phyloP scores from a whole-genome alignment of 2,113 vertebrate genomes.

The Chloroceryle aenea region DNA sequence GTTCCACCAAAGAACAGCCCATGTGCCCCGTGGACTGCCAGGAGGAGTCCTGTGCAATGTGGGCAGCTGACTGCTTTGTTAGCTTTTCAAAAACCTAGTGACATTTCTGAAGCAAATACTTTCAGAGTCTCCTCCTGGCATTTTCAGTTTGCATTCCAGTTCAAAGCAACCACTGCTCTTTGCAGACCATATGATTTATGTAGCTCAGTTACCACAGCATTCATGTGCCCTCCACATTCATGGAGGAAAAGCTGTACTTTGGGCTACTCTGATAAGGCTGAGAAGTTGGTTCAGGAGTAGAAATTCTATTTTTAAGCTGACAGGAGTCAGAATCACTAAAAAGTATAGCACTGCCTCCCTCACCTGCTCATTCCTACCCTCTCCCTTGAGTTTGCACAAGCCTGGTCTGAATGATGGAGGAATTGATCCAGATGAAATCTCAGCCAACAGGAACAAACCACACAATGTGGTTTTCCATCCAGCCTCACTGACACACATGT shows the following conservation, averaged over 20 bases:
- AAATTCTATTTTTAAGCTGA: not conserved
- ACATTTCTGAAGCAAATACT: not conserved
- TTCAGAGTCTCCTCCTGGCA: not conserved
- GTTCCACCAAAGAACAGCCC: not conserved
- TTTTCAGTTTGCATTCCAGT: not conserved
- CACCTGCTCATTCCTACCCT: not conserved
- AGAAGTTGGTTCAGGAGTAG: not conserved
- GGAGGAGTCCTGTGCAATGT: not conserved
- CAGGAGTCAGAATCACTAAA: not conserved
- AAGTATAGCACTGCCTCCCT: not conserved
- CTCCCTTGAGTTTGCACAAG: not conserved
- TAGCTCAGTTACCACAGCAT: not conserved
- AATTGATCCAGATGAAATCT: not conserved
- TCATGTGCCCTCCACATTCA: not conserved
- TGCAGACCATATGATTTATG: not conserved
- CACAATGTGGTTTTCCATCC: not conserved
- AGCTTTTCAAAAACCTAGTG: not conserved
- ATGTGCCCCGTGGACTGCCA: not conserved
- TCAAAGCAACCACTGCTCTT: not conserved
- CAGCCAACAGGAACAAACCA: not conserved
- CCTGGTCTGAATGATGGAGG: not conserved
- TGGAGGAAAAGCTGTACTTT: not conserved
- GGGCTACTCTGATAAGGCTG: not conserved
- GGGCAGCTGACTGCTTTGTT: not conserved
- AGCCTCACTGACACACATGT: fast-evolving